Percentiles rank a stretch among this genome's conserved stretches.
Conservation (phyloP, 2,797 vertebrate genomes). For the Danio tinwini region DNA sequence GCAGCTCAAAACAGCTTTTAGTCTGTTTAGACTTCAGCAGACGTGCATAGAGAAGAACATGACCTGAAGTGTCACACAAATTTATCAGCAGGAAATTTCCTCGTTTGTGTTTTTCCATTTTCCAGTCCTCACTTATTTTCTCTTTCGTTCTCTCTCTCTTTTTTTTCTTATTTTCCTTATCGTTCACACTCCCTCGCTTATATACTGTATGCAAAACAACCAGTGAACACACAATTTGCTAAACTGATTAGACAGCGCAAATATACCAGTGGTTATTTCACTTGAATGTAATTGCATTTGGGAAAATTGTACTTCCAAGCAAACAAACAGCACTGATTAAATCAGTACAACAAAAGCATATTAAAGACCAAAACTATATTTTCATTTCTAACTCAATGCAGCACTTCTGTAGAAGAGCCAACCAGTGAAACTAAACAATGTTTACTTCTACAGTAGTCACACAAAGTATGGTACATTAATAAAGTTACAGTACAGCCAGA, state of each 20-base stretch:
- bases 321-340: conserved; percentile 23
- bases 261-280: conserved; percentile 30
- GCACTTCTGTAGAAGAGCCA: background rate
- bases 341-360: conserved; percentile 23
- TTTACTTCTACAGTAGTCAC: conserved; percentile 16
- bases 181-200: background rate
- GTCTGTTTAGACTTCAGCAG: conserved; percentile 5
- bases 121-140: background rate
- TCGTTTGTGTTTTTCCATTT: background rate
- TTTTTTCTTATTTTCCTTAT: conserved; percentile 10
- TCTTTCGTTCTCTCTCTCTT: conserved; percentile 12
- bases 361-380: conserved; percentile 29
- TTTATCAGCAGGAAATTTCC: background rate
- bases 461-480: conserved; percentile 21
- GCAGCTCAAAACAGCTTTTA: background rate
- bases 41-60: conserved; percentile 13
- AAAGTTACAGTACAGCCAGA: background rate
- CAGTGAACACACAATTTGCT: background rate
- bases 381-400: conserved; percentile 31
- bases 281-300: conserved; percentile 25
- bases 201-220: background rate
- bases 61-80: conserved; percentile 1
- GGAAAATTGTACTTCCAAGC: conserved; percentile 18
- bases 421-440: conserved; percentile 6
- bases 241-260: background rate